Conservation (phyloP, 2,113 vertebrate genomes). For the Heterotis niloticus region DNA sequence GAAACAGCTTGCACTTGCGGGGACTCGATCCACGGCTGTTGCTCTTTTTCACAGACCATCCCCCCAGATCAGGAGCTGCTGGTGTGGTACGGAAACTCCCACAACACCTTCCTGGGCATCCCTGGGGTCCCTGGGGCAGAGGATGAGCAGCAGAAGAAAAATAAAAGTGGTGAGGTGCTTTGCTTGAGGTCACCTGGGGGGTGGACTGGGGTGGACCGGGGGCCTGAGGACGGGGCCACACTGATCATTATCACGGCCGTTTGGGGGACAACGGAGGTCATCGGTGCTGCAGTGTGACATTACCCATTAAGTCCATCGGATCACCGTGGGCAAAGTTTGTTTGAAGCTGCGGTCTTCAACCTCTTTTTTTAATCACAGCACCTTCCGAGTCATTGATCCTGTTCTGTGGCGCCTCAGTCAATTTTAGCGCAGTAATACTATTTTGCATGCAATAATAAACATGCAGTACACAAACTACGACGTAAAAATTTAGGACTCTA, state of each 20-base stretch:
- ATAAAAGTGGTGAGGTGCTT: conserved; percentile 75
- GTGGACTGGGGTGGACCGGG: neutral
- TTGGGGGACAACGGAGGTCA: conserved; percentile 16
- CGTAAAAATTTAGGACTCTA: too few species aligned
- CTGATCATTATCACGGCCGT: conserved; percentile 25
- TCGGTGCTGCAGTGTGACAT: conserved; percentile 17
- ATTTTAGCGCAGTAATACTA: too few species aligned
- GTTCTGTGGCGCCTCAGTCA: neutral
- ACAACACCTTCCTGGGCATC: conserved; percentile 93
- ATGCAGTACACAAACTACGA: too few species aligned
- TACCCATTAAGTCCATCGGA: neutral
- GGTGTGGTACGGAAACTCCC: conserved; percentile 95
- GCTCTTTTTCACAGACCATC: conserved; percentile 72
- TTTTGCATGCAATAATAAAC: too few species aligned
- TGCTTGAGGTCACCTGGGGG: conserved; percentile 1
- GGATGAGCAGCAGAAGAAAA: conserved; percentile 88
- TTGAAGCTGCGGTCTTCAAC: neutral
- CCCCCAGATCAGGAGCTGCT: conserved; percentile 93
- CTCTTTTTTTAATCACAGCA: too few species aligned
- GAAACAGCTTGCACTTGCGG: too few species aligned
- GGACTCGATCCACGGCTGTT: too few species aligned
- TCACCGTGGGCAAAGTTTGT: conserved; percentile 14
- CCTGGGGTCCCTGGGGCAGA: conserved; percentile 88
- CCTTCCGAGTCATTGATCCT: conserved; percentile 7
- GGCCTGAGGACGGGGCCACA: neutral